Base-by-base conservation (phyloP, 2,113 vertebrate genomes). In the Odobenus rosmarus region DNA sequence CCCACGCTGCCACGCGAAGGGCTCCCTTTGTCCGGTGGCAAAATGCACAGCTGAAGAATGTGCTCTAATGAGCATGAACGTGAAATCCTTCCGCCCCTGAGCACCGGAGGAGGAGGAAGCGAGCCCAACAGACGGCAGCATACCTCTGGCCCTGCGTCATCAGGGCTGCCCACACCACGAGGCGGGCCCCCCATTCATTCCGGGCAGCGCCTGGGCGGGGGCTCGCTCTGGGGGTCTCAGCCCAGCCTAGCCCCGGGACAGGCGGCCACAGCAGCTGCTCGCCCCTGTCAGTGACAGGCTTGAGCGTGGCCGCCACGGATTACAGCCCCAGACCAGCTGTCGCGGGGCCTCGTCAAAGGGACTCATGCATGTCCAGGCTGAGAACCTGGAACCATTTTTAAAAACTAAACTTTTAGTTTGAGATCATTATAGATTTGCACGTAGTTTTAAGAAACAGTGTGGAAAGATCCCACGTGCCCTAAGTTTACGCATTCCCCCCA, bases 241-340 rank as follows among this genome's bases (percentile, higher is more conserved):
- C 53, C 19, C 10, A 3, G 49, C 14, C 0, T 3, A 21, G 33
- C 81, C 36, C 53, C 0, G 1, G 61, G 42, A 79, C 5, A 1
- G 6, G 2, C 28, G 2, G 81, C 46, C 55, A 33, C 1, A 21
- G 72, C 97, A 97, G 98, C 97, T 97, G 97, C 94, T 83, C 4
- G 1, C 46, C 36, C n/a, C 23, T 7, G 7, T 85, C 92, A 46
- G 55, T 3, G 10, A 31, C 33, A 26, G 57, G 71, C 69, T 0
- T 4, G 8, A 1, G 61, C 2, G 28, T 1, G 28, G 88, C 74
- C 0, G 18, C n/a, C 16, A 2, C 1, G 5, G 84, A 39, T 33
- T 24, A 62, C 0, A 0, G 69, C 8, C 67, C 76, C 67, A 4
- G 90, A 80, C 85, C 62, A n/a, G 72, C 85, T 90, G 85, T 80